Conservation (phyloP, 2,113 vertebrate genomes). For the Oncorhynchus gorbuscha region DNA sequence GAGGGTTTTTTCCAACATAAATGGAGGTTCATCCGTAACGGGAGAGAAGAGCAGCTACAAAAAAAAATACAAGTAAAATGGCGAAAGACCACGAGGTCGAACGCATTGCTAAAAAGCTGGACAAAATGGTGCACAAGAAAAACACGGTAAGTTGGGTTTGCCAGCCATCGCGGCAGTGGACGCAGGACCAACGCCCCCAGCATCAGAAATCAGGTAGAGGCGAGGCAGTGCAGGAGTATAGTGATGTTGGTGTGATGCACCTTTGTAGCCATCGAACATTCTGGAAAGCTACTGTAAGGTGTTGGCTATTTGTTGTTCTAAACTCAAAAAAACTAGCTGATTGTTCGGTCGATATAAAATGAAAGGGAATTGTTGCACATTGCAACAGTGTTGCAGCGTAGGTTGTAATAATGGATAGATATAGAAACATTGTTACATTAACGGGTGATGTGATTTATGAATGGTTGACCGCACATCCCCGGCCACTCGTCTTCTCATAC, state of each 20-base stretch:
- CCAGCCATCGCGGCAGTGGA: background rate
- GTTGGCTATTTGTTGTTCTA: background rate
- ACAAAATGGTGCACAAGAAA: constrained; percentile 96
- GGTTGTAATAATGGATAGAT: no score
- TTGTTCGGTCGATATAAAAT: no score
- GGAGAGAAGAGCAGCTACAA: constrained; percentile 13
- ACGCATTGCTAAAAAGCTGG: constrained; percentile 90
- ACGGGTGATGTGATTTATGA: no score
- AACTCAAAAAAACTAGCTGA: no score
- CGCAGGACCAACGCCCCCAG: no score
- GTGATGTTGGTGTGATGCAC: constrained; percentile 22
- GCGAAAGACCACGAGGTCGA: constrained; percentile 87
- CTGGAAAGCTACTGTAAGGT: constrained; percentile 40
- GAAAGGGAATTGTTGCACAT: no score
- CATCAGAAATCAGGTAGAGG: constrained; percentile 24
- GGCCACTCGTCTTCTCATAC: no score
- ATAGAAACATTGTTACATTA: no score
- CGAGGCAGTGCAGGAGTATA: background rate
- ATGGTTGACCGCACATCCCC: no score
- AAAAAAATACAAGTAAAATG: constrained; percentile 61
- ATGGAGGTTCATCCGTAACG: constrained; percentile 48
- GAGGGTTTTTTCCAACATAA: constrained; percentile 25
- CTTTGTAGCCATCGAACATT: constrained; percentile 26
- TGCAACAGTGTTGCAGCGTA: no score
- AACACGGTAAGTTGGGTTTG: constrained; percentile 82